Evolutionary conservation across 1,140 invertebrate genomes (phyloP).

Genomic region (Drosophila nikananu): DNA sequence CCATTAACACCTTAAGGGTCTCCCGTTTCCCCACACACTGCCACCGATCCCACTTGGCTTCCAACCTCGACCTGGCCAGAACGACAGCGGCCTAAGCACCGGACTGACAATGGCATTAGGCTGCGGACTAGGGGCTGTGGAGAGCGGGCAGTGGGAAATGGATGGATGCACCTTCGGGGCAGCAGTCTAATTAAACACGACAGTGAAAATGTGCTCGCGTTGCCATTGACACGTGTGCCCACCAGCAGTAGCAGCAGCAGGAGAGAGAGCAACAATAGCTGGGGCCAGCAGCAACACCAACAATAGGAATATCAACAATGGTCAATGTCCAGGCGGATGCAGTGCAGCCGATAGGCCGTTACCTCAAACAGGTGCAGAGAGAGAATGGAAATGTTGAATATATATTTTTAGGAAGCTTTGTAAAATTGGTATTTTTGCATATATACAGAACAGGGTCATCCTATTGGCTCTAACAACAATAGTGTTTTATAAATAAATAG

Average conservation of each 20-base stretch:
- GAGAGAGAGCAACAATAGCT: slow-evolving; percentile 4
- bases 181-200: slow-evolving; percentile 79
- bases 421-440: not conserved
- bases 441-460: not conserved
- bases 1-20: slow-evolving; percentile 37
- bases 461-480: not conserved
- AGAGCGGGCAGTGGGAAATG: slow-evolving; percentile 15
- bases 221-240: slow-evolving; percentile 79
- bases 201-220: slow-evolving; percentile 73
- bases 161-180: slow-evolving; percentile 68
- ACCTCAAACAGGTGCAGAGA: slow-evolving; percentile 38
- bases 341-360: slow-evolving; percentile 79
- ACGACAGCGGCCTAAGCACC: slow-evolving; percentile 23
- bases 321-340: slow-evolving; percentile 71
- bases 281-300: slow-evolving; percentile 22
- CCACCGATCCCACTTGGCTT: slow-evolving; percentile 16
- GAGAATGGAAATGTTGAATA: not conserved
- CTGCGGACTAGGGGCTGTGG: slow-evolving; percentile 10
- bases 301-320: slow-evolving; percentile 61
- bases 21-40: not conserved
- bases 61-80: slow-evolving; percentile 23
- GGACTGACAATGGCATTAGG: slow-evolving; percentile 32
- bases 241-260: slow-evolving; percentile 13
- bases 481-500: not conserved
- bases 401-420: not conserved